Base-by-base conservation (phyloP, 1,140 invertebrate species). In the Zaprionus nigranus region DNA sequence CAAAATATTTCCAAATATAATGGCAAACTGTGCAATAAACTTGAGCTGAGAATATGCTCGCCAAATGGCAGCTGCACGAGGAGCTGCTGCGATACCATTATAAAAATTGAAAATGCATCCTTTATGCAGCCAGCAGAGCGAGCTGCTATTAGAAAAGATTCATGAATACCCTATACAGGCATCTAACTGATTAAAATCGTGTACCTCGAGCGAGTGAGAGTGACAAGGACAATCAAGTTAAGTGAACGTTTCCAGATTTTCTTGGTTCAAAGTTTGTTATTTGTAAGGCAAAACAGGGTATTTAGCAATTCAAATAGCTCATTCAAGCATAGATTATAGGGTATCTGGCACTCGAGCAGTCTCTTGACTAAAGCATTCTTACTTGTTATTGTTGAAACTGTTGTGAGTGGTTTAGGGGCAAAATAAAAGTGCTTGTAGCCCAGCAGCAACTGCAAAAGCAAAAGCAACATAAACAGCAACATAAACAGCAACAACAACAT, bases 91-190 rank as follows among this genome's bases (percentile, higher is more conserved):
- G 40, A 67, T 69, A 36, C 70, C 84, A 87, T 87, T 87, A 87
- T 71, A 78, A 79, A 90, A 90, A 87, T 87, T 87, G 84, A 81
- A 87, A 88, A 75, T 74, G 61, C 68, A 70, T 58, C 56, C 71
- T 59, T 66, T 72, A 65, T 72, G 69, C 67, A 71, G 72, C 15
- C 38, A 15, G 46, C 46, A 51, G 46, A 51, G 20, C 46, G 20
- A 12, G 20, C 46, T 12, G 30, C 24, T 69, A 62, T 65, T 71
- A 67, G 64, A 72, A 60, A 46, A 40, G 58, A 38, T 58, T 43
- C 56, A 46, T 24, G 36, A 15, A 66, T 58, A 58, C 63, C 54
- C 53, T 58, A 26, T 28, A 28, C 22, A 4, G 9, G 46, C 46
- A 22, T 20, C n/a, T 6, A 7, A 17, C 40, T 46, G 40, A 46